A percentile compares a stretch with the other conserved stretches of the same genome.
Conservation (phyloP, 2,113 vertebrate genomes). For the Todiramphus chloris region DNA sequence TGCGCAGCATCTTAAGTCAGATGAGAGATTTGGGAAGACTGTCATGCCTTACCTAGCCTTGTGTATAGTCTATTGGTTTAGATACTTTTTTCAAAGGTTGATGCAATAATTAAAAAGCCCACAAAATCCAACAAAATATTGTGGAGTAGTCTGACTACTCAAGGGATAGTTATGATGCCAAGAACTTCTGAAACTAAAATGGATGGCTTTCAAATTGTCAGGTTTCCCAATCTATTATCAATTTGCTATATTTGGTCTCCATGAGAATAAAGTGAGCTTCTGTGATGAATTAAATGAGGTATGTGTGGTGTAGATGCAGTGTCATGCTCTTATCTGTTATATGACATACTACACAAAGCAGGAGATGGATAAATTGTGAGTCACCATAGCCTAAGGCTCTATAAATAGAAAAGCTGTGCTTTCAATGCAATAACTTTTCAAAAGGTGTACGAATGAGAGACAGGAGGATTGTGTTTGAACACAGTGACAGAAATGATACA, state of each 20-base stretch:
- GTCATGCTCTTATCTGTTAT: background rate
- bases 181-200: background rate
- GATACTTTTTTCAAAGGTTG: background rate
- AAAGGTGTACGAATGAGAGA: background rate
- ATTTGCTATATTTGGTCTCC: background rate
- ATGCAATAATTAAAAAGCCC: background rate
- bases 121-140: background rate
- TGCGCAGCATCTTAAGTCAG: background rate
- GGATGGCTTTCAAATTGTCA: background rate
- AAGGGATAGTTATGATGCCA: background rate
- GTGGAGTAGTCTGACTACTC: background rate
- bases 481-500: background rate
- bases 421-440: background rate
- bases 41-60: background rate
- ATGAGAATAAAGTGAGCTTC: background rate
- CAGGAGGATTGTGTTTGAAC: background rate
- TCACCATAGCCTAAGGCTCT: background rate
- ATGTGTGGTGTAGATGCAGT: background rate
- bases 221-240: background rate
- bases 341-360: background rate
- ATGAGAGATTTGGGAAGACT: background rate
- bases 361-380: background rate
- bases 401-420: background rate
- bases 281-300: background rate
- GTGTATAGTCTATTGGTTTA: background rate